Evolutionary conservation across 2,113 vertebrate species (phyloP), one percentile per base, ranked within the genome.

Genomic region (Anoplopoma fimbria): DNA sequence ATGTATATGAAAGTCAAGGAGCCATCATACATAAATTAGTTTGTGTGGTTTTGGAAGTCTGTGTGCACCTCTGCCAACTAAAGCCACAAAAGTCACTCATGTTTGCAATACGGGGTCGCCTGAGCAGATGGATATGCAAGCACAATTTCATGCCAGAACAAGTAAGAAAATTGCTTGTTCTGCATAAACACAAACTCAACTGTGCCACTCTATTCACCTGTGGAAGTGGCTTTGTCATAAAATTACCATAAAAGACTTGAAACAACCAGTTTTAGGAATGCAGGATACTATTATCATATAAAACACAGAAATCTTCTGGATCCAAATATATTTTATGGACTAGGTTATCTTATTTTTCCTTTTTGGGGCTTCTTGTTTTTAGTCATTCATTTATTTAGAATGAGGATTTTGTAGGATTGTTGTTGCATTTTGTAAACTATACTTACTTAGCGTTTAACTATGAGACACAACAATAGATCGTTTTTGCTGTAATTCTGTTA

Each of bases 111-210:
- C 40, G 58, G 63, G 17, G 2, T 3, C 45, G 21, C 17, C 2
- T 57, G 47, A 64, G 27, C 61, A 67, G 49, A 64, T 57, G 49
- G 19, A 42, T 42, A 67, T 57, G 25, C 12, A 23, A 31, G 7
- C 47, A 65, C 49, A 77, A 64, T 55, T 70, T 70, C 34, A 77
- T 71, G 58, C 57, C 29, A 71, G 58, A 69, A 55, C 25, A 77
- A 47, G 38, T 65, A 70, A 58, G 58, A 58, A 77, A 76, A 65
- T 64, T 38, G 23, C 38, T 21, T 57, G 36, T 55, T 73, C 29
- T 73, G 9, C 36, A 42, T 55, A 45, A 47, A 72, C 58, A 57
- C 47, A 72, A 80, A 23, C 27, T 64, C 49, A 42, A 36, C 38
- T 13, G 23, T 27, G 19, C 27, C 49, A 15, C 61, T 36, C 34